phyloP scores from a whole-genome alignment of 2,113 vertebrate genomes.

The Melanocharis versteri region DNA sequence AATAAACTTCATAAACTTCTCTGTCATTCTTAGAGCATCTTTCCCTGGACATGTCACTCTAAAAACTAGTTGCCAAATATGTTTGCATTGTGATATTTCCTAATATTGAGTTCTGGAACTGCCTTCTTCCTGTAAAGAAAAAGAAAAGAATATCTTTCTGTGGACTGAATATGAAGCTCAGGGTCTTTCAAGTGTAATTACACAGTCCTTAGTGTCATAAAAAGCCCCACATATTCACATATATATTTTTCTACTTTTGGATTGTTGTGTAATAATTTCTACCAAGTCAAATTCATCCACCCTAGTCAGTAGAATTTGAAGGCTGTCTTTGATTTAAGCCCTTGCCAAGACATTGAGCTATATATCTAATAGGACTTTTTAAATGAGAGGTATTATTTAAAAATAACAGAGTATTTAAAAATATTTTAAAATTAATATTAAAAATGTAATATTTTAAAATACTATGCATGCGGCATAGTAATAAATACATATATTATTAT shows the following conservation, averaged over 20 bases:
- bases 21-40: not conserved
- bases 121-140: not conserved
- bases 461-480: not conserved
- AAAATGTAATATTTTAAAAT: not conserved
- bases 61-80: not conserved
- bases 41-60: not conserved
- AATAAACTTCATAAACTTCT: not conserved
- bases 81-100: not conserved
- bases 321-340: not conserved
- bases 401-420: not conserved
- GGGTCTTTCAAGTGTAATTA: not conserved
- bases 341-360: not conserved
- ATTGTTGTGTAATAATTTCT: not conserved
- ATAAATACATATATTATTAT: not conserved
- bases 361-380: not conserved
- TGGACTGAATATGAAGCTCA: not conserved
- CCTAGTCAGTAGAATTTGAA: not conserved
- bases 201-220: not conserved
- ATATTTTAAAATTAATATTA: not conserved
- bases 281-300: not conserved
- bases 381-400: not conserved
- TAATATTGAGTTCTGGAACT: not conserved
- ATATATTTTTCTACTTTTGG: not conserved
- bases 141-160: not conserved
- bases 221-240: not conserved